Conservation (phyloP, 2,113 vertebrate genomes). For the Tragelaphus strepsiceros region DNA sequence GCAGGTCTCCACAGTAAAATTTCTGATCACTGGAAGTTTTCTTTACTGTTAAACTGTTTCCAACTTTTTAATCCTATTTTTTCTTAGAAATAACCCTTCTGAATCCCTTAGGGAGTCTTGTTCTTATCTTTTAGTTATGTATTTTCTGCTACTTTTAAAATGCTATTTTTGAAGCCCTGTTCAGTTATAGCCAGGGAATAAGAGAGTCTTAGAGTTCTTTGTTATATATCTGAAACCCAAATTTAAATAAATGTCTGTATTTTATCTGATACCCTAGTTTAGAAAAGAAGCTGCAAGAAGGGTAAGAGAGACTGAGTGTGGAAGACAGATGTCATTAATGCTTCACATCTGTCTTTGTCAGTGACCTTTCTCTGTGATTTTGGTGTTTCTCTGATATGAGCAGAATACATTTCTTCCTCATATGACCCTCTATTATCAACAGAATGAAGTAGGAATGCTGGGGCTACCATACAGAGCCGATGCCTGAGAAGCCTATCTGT, state of each 20-base stretch:
- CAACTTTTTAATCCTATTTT: background rate
- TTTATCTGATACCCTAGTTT: background rate
- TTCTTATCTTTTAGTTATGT: background rate
- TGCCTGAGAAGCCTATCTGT: background rate
- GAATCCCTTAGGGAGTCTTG: background rate
- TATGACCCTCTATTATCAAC: background rate
- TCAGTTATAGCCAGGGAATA: background rate
- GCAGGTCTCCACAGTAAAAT: background rate
- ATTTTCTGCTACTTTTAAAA: background rate
- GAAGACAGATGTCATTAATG: background rate
- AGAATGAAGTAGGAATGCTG: background rate
- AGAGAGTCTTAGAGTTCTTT: background rate
- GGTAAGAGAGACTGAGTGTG: background rate
- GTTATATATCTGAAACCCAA: background rate
- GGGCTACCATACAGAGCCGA: background rate
- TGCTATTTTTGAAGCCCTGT: background rate
- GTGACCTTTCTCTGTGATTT: background rate
- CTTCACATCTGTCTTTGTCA: background rate
- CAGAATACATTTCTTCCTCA: background rate
- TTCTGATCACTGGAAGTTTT: background rate
- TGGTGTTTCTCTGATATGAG: background rate
- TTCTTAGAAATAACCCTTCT: background rate
- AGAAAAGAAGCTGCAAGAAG: background rate
- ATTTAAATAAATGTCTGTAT: background rate
- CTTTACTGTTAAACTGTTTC: background rate